Percentiles rank a stretch among this genome's conserved stretches.
Evolutionary conservation across 2,888 invertebrate genomes (phyloP).

Genomic region (Rhynchonema sp.): DNA sequence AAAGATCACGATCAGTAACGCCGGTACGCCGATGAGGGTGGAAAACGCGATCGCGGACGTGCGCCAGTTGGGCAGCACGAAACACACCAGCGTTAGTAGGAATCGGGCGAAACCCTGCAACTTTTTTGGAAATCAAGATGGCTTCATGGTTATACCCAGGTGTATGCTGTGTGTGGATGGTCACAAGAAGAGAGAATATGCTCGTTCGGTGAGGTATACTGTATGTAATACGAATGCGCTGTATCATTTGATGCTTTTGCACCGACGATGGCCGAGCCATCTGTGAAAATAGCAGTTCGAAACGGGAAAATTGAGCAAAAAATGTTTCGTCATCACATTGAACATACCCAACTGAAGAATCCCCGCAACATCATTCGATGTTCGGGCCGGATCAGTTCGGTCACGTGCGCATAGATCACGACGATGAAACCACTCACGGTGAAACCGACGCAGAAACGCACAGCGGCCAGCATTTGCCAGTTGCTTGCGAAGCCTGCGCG

Average conservation of each 20-base stretch:
- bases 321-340: too few species aligned
- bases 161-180: too few species aligned
- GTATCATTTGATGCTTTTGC: too few species aligned
- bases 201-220: too few species aligned
- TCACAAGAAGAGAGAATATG: too few species aligned
- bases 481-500: slow-evolving; percentile 9
- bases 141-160: too few species aligned
- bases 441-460: slow-evolving; percentile 15
- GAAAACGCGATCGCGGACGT: slow-evolving; percentile 19
- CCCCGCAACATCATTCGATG: slow-evolving; percentile 25
- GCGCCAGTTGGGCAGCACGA: slow-evolving; percentile 20
- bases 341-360: slow-evolving; percentile 24
- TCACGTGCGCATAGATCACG: slow-evolving; percentile 24
- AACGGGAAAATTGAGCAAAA: too few species aligned
- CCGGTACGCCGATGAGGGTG: slow-evolving; percentile 15
- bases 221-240: too few species aligned
- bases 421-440: slow-evolving; percentile 19
- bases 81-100: slow-evolving; percentile 18
- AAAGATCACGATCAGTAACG: slow-evolving; percentile 19
- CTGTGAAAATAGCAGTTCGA: too few species aligned
- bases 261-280: too few species aligned
- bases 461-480: slow-evolving; percentile 12
- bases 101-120: slow-evolving; percentile 17
- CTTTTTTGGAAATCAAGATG: too few species aligned
- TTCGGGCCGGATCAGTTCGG: slow-evolving; percentile 24